Percentiles rank a stretch among this genome's conserved stretches.
These are phyloP conservation scores for Dicycla oo DNA, from an alignment of 2,888 invertebrate genomes.

Conservation along the genomic window DNA sequence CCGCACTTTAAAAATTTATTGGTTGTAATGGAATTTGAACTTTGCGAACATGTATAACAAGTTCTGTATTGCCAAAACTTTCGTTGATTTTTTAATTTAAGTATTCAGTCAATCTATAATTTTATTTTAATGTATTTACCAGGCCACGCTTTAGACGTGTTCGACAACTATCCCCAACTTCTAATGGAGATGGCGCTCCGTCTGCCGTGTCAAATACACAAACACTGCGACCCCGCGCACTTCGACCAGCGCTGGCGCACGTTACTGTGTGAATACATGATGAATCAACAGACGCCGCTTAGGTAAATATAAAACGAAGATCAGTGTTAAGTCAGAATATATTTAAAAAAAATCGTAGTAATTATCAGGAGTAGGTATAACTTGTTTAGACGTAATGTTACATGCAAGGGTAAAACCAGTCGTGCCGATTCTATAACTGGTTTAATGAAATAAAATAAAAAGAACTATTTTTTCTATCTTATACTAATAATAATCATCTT, in stretches of 20 bases:
- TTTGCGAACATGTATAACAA: not conserved
- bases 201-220: conserved; percentile 97
- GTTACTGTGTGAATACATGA: conserved; percentile 97
- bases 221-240: conserved; percentile 92
- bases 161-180: conserved; percentile 98
- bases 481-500: no score
- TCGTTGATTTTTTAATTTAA: not conserved
- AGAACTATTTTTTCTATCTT: not conserved
- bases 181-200: conserved; percentile 98
- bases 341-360: not conserved
- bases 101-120: not conserved
- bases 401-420: not conserved
- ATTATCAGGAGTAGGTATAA: not conserved
- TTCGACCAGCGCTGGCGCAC: conserved; percentile 94
- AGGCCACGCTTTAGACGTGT: conserved; percentile 97
- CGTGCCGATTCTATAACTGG: not conserved
- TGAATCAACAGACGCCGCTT: conserved; percentile 97
- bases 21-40: not conserved
- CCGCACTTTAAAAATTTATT: no score
- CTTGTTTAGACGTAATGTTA: not conserved
- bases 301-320: conserved; percentile 69
- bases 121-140: conserved; percentile 8
- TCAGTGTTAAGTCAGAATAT: not conserved
- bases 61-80: not conserved
- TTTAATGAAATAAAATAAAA: not conserved